Evolutionary conservation across 2,113 vertebrate genomes (phyloP), one percentile per base, ranked within the genome.

Genomic region (Oryzias woworae): DNA sequence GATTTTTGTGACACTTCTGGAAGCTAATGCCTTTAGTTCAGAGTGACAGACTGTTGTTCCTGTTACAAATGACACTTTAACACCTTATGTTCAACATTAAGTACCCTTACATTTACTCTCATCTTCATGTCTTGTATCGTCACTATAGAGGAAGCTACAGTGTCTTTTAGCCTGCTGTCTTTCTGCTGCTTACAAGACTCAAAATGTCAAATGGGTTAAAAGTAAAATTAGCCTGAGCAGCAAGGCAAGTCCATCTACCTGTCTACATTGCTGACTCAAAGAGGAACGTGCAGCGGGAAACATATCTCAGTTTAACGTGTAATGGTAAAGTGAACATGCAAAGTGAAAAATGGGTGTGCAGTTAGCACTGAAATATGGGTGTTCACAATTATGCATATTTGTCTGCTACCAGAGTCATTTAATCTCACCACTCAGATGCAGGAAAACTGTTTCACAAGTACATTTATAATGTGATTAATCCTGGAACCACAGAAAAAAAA

Each of bases 291-390:
- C 51, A 60, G 66, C 18, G 12, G 53, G 49, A 85, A 78, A 71
- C 78, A 66, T 88, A 82, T 85, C 85, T 84, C 81, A 83, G 71
- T 84, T 83, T 81, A 69, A 82, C 84, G 79, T 58, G 62, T 61
- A 73, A 83, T 73, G 69, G 77, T 73, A 82, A 84, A 83, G 82
- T 81, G 85, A 86, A 83, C 79, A 80, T 71, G 84, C 77, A 82
- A 68, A 63, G 73, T 90, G 83, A 89, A 85, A 91, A 89, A 89
- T 69, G 84, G 84, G 80, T 64, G 54, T 23, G 69, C 73, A 77
- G 79, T 82, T 79, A 81, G 77, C 62, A 67, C 24, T 91, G 85
- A 88, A 90, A 90, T 86, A 90, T 87, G 81, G 80, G 84, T 66
- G 80, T 70, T 86, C 80, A 75, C 66, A 66, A 66, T 71, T 82